Evolutionary conservation across 2,797 vertebrate genomes (phyloP).

Genomic region (Sebastes hopkinsi): DNA sequence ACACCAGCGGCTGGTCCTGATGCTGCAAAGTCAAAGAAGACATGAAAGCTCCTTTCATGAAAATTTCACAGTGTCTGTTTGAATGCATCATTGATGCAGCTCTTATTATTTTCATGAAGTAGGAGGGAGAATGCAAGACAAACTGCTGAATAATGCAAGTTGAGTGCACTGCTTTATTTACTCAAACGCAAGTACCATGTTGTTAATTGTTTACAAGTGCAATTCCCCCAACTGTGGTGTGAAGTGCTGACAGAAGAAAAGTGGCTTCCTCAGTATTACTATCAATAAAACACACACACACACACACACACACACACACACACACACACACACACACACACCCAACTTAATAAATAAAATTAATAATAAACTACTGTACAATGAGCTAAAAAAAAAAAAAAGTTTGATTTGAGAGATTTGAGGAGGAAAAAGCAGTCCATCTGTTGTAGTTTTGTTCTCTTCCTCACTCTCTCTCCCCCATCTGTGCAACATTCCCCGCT

Average conservation of each 20-base stretch:
- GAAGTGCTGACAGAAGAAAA: constrained; percentile 26
- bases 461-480: constrained; percentile 34
- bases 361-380: constrained; percentile 36
- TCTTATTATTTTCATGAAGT: constrained; percentile 33
- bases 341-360: constrained; percentile 54
- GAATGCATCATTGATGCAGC: constrained; percentile 48
- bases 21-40: constrained; percentile 18
- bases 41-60: not conserved
- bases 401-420: constrained; percentile 14
- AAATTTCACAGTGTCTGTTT: constrained; percentile 19
- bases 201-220: constrained; percentile 61
- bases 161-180: constrained; percentile 63
- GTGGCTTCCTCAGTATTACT: constrained; percentile 9
- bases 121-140: constrained; percentile 26
- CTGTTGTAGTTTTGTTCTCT: constrained; percentile 6
- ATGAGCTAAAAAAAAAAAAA: constrained; percentile 11
- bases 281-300: not conserved
- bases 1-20: constrained; percentile 21
- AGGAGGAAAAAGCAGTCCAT: constrained; percentile 29
- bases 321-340: not conserved
- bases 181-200: constrained; percentile 45
- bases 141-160: constrained; percentile 57
- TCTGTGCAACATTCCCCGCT: constrained; percentile 19
- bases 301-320: not conserved
- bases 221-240: constrained; percentile 10